A percentile compares a stretch with the other conserved stretches of the same genome.
Evolutionary conservation across 1,140 invertebrate genomes (phyloP).

Genomic region (Penaeus indicus): DNA sequence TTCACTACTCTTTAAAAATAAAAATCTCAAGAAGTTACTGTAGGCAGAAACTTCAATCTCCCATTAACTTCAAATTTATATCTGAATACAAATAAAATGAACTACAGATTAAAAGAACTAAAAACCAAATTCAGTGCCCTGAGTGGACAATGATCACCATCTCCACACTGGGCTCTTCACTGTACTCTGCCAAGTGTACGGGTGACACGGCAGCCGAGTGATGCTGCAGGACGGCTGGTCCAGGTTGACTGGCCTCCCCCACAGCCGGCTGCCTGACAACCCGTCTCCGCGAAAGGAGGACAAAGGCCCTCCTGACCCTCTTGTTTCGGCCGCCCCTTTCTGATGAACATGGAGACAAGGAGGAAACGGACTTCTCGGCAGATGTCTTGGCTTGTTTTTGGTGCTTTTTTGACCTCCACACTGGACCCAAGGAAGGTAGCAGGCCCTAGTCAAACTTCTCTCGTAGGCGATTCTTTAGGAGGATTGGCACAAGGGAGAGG

Average conservation of each 20-base stretch:
- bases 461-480: slow-evolving; percentile 87
- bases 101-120: not conserved
- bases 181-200: not conserved
- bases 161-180: not conserved
- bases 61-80: no score
- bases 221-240: not conserved
- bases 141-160: slow-evolving; percentile 24
- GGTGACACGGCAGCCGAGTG: not conserved
- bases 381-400: not conserved
- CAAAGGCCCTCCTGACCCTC: slow-evolving; percentile 35
- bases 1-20: no score
- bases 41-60: no score
- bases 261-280: no score
- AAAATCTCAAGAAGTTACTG: no score
- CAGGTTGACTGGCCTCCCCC: not conserved
- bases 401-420: slow-evolving; percentile 13
- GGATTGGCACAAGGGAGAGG: slow-evolving; percentile 89
- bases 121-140: not conserved
- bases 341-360: not conserved
- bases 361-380: no score
- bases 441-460: slow-evolving; percentile 82
- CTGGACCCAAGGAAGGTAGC: slow-evolving; percentile 50
- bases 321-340: not conserved
- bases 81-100: no score
- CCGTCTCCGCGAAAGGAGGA: slow-evolving; percentile 3